These are phyloP conservation scores for Neodiprion fabricii DNA, from an alignment of 1,140 invertebrate species.

Conservation along the genomic window DNA sequence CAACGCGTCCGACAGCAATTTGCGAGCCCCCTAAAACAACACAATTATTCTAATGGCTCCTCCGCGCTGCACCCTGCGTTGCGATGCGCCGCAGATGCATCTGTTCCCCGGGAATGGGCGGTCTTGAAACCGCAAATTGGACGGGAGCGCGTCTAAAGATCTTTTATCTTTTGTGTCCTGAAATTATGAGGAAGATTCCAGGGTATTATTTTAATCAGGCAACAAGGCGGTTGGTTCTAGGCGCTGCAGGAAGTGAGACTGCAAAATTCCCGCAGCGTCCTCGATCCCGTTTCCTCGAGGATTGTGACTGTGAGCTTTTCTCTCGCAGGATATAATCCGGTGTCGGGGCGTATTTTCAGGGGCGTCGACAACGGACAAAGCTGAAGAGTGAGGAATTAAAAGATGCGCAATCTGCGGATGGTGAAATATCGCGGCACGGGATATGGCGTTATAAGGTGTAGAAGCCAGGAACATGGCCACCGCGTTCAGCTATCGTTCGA, in stretches of 20 bases:
- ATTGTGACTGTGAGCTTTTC: too few species aligned
- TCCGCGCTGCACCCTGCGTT: background rate
- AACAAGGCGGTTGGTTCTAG: slow-evolving; percentile 5
- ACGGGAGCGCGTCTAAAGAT: background rate
- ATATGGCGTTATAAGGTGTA: slow-evolving; percentile 10
- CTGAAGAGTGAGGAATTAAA: too few species aligned
- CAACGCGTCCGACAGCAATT: background rate
- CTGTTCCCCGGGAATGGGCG: background rate
- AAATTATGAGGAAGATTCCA: slow-evolving; percentile 12
- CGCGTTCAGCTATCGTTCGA: slow-evolving; percentile 3
- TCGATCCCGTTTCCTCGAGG: too few species aligned
- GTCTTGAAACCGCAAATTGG: slow-evolving; percentile 10
- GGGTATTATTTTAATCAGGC: slow-evolving; percentile 10
- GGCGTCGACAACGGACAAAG: too few species aligned
- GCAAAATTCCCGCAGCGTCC: background rate
- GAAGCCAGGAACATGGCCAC: slow-evolving; percentile 23
- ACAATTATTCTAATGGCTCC: background rate
- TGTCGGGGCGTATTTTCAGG: too few species aligned
- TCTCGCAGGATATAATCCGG: too few species aligned
- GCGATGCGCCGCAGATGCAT: background rate
- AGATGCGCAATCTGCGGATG: background rate
- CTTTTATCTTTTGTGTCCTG: background rate
- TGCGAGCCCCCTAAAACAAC: slow-evolving; percentile 4
- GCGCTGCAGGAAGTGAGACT: slow-evolving; percentile 4
- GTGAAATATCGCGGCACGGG: background rate